Evolutionary conservation across 2,113 vertebrate genomes (phyloP), one percentile per base, ranked within the genome.

Genomic region (Baryphthengus martii): DNA sequence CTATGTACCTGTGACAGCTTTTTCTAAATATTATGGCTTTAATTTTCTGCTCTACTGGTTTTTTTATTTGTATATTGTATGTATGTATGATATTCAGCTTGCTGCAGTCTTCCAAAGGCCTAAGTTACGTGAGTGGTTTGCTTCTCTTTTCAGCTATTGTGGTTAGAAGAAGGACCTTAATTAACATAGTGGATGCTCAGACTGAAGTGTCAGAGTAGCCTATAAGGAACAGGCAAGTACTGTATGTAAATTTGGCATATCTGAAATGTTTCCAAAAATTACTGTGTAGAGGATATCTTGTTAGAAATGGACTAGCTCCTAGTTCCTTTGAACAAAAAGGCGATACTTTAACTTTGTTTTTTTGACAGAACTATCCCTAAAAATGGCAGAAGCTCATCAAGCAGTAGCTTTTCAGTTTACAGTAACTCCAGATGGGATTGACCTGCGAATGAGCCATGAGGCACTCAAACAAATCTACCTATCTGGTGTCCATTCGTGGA

Each of bases 331-430:
- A 31, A 40, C 21, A 75, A 35, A 17, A 67, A 47, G 31, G 15
- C 79, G 65, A 40, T 62, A 3, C 39, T 70, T 5, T 53, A 55
- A 55, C 13, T 52, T 49, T 87, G 20, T 14, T 40, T 67, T 67
- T 65, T 61, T 42, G 55, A 11, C 91, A 92, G 98, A 95, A 80
- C 65, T 42, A 39, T 26, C 35, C 33, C 39, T 92, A 71, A 98
- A 94, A 91, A 99, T 99, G 99, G 99, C 99, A 82, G 99, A 99
- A 98, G 99, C 99, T 26, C 99, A 99, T 91, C 99, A 99, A 97
- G 99, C 99, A 4, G 99, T 99, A 91, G 99, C 99, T 79, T 99
- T 99, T 89, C 99, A 99, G 93, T 99, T 99, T 97, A 99, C 99
- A 0, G 99, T 99, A 96, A 98, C 98, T 25, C 99, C 99, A 0